phyloP scores from a whole-genome alignment of 2,888 invertebrate genomes.

The Trichogramma dendrolimi region DNA sequence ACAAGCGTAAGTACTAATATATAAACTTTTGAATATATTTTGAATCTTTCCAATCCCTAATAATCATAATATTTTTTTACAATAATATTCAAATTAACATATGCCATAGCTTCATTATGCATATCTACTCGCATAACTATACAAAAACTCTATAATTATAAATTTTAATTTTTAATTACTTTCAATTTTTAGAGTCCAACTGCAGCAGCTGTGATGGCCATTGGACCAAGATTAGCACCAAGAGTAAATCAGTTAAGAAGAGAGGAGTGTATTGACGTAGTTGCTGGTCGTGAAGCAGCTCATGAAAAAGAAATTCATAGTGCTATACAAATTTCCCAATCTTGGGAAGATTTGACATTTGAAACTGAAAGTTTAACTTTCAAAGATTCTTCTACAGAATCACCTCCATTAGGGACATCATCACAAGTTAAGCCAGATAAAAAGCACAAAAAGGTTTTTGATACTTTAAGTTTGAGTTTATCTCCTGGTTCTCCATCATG shows the following conservation, averaged over 20 bases:
- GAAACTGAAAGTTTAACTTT: constrained; percentile 59
- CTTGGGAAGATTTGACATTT: constrained; percentile 85
- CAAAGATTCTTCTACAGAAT: constrained; percentile 45
- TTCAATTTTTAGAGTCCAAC: constrained; percentile 53
- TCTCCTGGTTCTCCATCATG: constrained; percentile 53
- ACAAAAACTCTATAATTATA: not conserved
- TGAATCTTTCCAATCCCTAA: constrained; percentile 3
- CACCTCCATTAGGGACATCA: constrained; percentile 37
- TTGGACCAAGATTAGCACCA: constrained; percentile 66
- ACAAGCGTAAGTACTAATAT: constrained; percentile 70
- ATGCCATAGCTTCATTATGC: not conserved
- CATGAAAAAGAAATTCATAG: constrained; percentile 89
- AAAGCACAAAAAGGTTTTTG: constrained; percentile 45
- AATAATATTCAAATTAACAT: not conserved
- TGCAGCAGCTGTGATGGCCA: constrained; percentile 30
- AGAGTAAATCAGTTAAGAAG: constrained; percentile 83
- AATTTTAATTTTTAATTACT: constrained; percentile 15
- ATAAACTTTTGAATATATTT: not conserved
- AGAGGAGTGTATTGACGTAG: constrained; percentile 81
- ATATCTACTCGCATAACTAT: not conserved
- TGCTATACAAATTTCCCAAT: constrained; percentile 91
- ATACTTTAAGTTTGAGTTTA: constrained; percentile 51
- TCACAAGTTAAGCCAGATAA: constrained; percentile 42
- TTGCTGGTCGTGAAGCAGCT: constrained; percentile 79
- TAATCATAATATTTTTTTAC: not conserved